Percentiles rank a stretch among this genome's conserved stretches.
Evolutionary conservation across 1,140 invertebrate genomes (phyloP).

Genomic region (Sminthurinus signatus): DNA sequence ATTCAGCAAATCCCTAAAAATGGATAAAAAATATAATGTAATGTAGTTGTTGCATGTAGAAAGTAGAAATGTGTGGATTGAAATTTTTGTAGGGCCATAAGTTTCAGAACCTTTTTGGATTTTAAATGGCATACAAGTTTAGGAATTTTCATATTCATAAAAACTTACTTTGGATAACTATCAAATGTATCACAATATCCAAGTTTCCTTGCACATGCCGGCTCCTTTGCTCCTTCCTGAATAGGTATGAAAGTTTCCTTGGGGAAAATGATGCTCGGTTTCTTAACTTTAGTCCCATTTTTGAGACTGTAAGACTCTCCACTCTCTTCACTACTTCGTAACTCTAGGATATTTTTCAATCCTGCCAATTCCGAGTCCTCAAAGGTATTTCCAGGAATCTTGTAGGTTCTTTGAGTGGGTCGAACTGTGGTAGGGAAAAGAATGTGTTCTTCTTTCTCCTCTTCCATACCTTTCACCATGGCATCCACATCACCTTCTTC

Average conservation of each 20-base stretch:
- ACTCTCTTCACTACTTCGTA: constrained; percentile 11
- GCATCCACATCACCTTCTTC: no score
- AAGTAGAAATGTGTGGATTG: no score
- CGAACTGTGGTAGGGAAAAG: constrained; percentile 17
- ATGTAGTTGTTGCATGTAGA: no score
- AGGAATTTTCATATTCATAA: no score
- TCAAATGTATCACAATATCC: constrained; percentile 12
- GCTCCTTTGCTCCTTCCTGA: background rate
- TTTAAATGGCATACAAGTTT: no score
- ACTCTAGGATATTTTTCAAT: constrained; percentile 11
- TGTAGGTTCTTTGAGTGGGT: background rate
- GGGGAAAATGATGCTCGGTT: background rate
- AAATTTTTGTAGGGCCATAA: no score
- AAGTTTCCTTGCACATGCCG: constrained; percentile 1
- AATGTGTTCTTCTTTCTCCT: constrained; percentile 12
- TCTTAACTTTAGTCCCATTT: background rate
- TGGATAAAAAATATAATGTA: background rate
- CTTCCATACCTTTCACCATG: no score
- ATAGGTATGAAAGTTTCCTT: background rate
- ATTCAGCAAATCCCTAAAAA: constrained; percentile 28
- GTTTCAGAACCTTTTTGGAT: no score
- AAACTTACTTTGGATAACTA: constrained; percentile 6
- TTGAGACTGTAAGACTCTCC: background rate
- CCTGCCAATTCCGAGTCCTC: constrained; percentile 6
- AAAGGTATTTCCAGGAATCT: background rate